Percentiles rank a stretch among this genome's conserved stretches.
phyloP scores from a whole-genome alignment of 2,797 vertebrate genomes.

The Ctenopoma multispine region DNA sequence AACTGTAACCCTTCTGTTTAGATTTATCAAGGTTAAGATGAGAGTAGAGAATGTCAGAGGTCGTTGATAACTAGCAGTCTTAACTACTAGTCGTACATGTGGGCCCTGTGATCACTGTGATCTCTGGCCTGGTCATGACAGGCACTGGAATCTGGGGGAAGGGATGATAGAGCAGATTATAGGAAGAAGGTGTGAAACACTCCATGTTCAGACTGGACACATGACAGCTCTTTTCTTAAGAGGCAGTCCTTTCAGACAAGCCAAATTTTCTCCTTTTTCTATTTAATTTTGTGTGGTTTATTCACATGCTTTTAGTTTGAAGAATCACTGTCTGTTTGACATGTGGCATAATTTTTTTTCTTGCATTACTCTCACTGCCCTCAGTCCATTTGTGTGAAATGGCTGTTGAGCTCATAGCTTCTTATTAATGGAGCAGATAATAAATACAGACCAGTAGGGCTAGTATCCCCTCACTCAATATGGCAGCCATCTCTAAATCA shows the following conservation, averaged over 20 bases:
- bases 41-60: conserved; percentile 55
- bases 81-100: conserved; percentile 54
- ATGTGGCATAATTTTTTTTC: conserved; percentile 55
- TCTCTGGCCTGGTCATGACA: conserved; percentile 58
- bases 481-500: conserved; percentile 80
- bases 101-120: conserved; percentile 59
- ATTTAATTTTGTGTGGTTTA: conserved; percentile 51
- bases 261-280: conserved; percentile 26
- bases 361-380: conserved; percentile 58
- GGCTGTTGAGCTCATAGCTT: conserved; percentile 75
- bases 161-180: conserved; percentile 60
- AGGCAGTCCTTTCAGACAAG: conserved; percentile 36
- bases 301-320: conserved; percentile 59
- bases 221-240: conserved; percentile 41
- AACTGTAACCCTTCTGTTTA: conserved; percentile 35
- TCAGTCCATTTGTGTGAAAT: conserved; percentile 76
- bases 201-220: conserved; percentile 57
- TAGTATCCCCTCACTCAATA: conserved; percentile 80
- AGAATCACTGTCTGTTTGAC: conserved; percentile 67
- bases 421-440: conserved; percentile 81
- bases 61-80: conserved; percentile 50
- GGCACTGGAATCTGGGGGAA: conserved; percentile 67
- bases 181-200: conserved; percentile 62
- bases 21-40: conserved; percentile 38
- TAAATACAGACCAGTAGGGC: conserved; percentile 77